Evolutionary conservation across 1,140 invertebrate genomes (phyloP).

Genomic region (Chrysoperla carnea): DNA sequence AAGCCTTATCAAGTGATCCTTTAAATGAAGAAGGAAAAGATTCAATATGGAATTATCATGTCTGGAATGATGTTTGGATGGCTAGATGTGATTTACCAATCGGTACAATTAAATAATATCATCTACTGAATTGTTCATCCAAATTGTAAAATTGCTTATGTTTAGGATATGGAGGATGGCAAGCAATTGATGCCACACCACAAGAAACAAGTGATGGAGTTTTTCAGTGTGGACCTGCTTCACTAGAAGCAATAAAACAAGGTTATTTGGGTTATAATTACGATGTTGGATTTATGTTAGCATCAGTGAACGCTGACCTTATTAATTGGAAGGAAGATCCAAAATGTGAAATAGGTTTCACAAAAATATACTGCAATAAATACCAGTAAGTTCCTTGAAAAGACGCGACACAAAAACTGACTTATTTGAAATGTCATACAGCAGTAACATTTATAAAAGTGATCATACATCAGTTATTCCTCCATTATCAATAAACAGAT

Average conservation of each 20-base stretch:
- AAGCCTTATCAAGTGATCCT: slow-evolving; percentile 34
- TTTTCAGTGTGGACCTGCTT: slow-evolving; percentile 46
- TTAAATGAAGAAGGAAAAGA: slow-evolving; percentile 32
- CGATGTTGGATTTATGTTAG: slow-evolving; percentile 53
- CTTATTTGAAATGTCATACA: too few relatives aligned
- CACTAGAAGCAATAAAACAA: slow-evolving; percentile 44
- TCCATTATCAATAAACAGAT: too few relatives aligned
- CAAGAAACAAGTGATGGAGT: slow-evolving; percentile 44
- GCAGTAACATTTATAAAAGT: too few relatives aligned
- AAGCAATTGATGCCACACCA: slow-evolving; percentile 54
- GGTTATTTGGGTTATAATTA: slow-evolving; percentile 50
- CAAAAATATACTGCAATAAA: slow-evolving; percentile 46
- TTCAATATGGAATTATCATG: slow-evolving; percentile 62
- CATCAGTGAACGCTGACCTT: slow-evolving; percentile 38
- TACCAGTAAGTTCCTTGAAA: slow-evolving; percentile 38
- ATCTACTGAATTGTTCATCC: neutral
- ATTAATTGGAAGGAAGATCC: slow-evolving; percentile 41
- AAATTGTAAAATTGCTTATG: neutral
- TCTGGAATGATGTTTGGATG: slow-evolving; percentile 69
- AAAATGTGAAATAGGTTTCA: slow-evolving; percentile 33
- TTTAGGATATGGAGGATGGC: slow-evolving; percentile 51
- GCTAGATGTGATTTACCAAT: slow-evolving; percentile 45
- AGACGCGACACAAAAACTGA: too few relatives aligned
- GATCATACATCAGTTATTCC: too few relatives aligned
- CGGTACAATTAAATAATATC: slow-evolving; percentile 16